Conservation (phyloP, 2,113 vertebrate species). For the Pyrgilauda ruficollis region DNA sequence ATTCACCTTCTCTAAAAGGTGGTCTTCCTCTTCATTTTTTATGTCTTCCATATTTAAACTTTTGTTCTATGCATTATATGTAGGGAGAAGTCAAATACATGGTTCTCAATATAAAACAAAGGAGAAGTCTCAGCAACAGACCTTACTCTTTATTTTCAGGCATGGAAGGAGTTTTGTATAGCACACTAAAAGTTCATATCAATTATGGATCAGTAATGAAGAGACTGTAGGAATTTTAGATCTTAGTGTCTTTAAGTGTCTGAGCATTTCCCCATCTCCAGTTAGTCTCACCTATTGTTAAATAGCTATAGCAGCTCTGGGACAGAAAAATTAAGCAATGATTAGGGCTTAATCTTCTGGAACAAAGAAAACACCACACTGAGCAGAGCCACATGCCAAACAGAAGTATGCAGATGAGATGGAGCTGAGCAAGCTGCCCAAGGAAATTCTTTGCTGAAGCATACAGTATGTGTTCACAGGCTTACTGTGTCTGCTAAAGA, state of each 20-base stretch:
- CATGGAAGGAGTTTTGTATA: neutral
- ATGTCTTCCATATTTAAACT: neutral
- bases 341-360: neutral
- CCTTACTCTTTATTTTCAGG: neutral
- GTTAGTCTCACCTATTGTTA: neutral
- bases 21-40: neutral
- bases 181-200: neutral
- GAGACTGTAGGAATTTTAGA: neutral
- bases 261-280: neutral
- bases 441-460: constrained; percentile 22
- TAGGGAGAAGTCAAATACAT: neutral
- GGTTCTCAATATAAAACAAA: neutral
- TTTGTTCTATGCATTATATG: neutral
- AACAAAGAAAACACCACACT: neutral
- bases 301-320: neutral
- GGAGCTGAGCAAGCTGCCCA: neutral
- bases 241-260: neutral
- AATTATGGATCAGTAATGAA: neutral
- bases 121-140: neutral
- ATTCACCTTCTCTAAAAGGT: neutral
- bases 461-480: neutral
- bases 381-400: accelerated
- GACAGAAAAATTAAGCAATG: neutral
- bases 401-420: neutral
- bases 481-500: constrained; percentile 7